phyloP scores from a whole-genome alignment of 1,140 invertebrate genomes.

The Monomorium pharaonis region DNA sequence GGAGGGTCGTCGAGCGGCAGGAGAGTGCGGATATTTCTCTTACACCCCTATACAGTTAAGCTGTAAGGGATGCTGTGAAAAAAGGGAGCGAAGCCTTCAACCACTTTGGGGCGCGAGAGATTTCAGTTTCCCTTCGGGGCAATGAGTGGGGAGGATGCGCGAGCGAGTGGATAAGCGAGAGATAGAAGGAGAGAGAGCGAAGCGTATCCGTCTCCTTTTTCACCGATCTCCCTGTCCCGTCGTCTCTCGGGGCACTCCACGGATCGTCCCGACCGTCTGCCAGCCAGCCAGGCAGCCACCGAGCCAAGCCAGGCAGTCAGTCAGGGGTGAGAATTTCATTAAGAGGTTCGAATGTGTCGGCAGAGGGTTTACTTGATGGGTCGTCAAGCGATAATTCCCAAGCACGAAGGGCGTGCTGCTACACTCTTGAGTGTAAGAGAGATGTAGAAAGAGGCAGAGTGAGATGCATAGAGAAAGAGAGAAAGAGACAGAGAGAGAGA shows the following conservation, averaged over 20 bases:
- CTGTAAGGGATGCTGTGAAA: constrained; percentile 84
- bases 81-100: constrained; percentile 84
- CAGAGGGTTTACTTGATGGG: constrained; percentile 85
- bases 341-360: constrained; percentile 86
- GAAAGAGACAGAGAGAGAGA: constrained; percentile 56
- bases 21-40: constrained; percentile 65
- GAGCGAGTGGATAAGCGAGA: constrained; percentile 10
- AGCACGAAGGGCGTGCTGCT: constrained; percentile 78
- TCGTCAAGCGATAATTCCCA: constrained; percentile 86
- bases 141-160: constrained; percentile 52
- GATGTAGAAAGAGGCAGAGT: constrained; percentile 49
- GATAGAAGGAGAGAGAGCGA: constrained; percentile 27
- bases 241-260: constrained; percentile 73
- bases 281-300: constrained; percentile 81
- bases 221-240: constrained; percentile 42
- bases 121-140: constrained; percentile 82
- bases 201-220: constrained; percentile 67
- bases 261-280: constrained; percentile 80
- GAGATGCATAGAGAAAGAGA: constrained; percentile 68
- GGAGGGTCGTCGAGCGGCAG: constrained; percentile 69
- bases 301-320: constrained; percentile 82
- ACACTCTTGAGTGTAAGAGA: constrained; percentile 67
- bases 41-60: constrained; percentile 77
- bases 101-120: constrained; percentile 85
- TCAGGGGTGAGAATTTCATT: constrained; percentile 86